A percentile compares a stretch with the other conserved stretches of the same genome.
Conservation (phyloP, 2,888 invertebrate genomes). For the Diachrysia chrysitis region DNA sequence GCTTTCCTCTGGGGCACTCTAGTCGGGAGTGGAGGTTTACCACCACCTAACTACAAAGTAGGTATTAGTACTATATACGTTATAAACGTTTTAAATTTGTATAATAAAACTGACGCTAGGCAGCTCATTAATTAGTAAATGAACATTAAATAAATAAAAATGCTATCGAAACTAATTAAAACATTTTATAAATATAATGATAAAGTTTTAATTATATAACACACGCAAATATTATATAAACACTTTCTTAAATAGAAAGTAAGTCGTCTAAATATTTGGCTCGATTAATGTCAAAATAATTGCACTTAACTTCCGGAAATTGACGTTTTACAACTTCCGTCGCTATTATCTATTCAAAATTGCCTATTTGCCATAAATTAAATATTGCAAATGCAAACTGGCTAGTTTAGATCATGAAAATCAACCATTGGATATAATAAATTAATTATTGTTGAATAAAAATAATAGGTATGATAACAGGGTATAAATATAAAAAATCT, state of each 20-base stretch:
- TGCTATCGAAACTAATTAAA: neutral
- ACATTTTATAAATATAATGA: neutral
- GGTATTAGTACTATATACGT: no score
- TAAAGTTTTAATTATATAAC: neutral
- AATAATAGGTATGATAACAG: no score
- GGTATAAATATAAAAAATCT: no score
- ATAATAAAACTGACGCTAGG: no score
- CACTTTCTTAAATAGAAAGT: neutral
- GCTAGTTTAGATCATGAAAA: neutral
- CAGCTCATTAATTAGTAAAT: no score
- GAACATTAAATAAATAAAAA: neutral
- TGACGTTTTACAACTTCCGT: neutral
- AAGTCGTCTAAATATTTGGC: slow-evolving; percentile 2
- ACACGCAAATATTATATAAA: neutral
- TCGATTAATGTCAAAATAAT: slow-evolving; percentile 11
- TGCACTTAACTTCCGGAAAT: neutral
- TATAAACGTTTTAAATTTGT: no score
- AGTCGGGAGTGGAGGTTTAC: neutral
- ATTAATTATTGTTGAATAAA: no score
- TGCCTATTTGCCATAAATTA: neutral
- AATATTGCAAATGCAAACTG: neutral
- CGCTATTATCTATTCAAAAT: neutral
- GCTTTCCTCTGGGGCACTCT: neutral
- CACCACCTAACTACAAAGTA: neutral
- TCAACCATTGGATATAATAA: neutral